Conservation (phyloP, 1,140 invertebrate genomes). For the Ruditapes philippinarum region DNA sequence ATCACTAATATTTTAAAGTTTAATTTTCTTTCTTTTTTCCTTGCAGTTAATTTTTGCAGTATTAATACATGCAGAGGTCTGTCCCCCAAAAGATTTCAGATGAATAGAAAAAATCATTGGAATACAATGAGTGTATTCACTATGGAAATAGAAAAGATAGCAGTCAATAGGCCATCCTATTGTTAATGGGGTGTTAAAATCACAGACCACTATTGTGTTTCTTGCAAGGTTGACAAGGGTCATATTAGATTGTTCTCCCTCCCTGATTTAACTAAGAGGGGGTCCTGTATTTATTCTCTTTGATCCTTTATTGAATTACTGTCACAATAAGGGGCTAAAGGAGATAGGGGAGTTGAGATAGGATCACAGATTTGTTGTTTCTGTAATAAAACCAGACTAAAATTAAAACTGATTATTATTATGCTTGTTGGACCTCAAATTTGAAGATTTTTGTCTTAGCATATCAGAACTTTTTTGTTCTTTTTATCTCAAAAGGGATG, state of each 20-base stretch:
- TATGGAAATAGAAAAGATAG: not conserved
- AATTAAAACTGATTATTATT: too few species aligned
- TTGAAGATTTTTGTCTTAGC: too few species aligned
- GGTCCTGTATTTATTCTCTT: constrained; percentile 42
- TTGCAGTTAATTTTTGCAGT: too few species aligned
- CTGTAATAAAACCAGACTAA: constrained; percentile 9
- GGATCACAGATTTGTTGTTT: constrained; percentile 23
- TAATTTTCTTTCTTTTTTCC: too few species aligned
- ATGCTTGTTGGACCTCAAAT: too few species aligned
- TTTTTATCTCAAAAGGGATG: too few species aligned
- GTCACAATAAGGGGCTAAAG: constrained; percentile 53
- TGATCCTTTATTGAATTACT: constrained; percentile 66
- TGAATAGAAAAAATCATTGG: not conserved
- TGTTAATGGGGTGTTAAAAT: constrained; percentile 27
- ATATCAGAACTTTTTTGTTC: too few species aligned
- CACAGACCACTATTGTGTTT: not conserved
- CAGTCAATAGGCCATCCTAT: constrained; percentile 13
- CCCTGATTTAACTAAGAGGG: constrained; percentile 30
- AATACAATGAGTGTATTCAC: not conserved
- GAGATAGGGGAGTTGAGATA: constrained; percentile 21
- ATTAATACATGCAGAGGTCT: not conserved
- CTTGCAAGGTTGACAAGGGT: constrained; percentile 45
- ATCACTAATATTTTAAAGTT: too few species aligned
- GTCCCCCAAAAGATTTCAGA: not conserved
- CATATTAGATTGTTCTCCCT: constrained; percentile 47